These are phyloP conservation scores for Trematocara variabile DNA, from an alignment of 2,113 vertebrate genomes.

Conservation along the genomic window DNA sequence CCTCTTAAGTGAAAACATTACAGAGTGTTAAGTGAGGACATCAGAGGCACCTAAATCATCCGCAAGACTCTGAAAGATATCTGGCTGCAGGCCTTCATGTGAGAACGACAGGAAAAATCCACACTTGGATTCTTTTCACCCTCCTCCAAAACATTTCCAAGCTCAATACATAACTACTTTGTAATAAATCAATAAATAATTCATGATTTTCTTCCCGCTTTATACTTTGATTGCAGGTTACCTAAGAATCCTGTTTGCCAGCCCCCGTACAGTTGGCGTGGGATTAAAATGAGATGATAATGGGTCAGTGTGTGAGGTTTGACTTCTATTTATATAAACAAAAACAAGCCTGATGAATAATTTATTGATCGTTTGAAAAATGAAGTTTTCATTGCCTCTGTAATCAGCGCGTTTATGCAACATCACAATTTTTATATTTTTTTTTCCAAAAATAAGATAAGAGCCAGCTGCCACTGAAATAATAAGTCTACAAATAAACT, in stretches of 20 bases:
- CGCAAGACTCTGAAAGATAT: not conserved
- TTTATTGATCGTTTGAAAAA: not conserved
- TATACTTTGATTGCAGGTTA: not conserved
- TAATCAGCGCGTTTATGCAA: not conserved
- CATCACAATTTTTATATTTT: not conserved
- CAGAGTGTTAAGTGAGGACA: conserved; percentile 29
- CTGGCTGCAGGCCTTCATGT: not conserved
- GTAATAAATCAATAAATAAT: not conserved
- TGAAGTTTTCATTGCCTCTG: not conserved
- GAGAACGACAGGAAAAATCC: not conserved
- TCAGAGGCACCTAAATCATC: conserved; percentile 15
- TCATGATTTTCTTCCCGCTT: not conserved
- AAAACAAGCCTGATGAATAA: not conserved
- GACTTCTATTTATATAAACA: not conserved
- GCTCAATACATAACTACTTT: not conserved
- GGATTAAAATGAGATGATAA: not conserved
- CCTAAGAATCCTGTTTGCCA: not conserved
- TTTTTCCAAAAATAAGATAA: not conserved
- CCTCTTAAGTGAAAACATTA: conserved; percentile 11
- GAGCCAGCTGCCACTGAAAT: not conserved
- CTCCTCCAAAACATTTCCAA: not conserved
- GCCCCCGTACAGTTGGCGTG: not conserved
- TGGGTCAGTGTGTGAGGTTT: not conserved
- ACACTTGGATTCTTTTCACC: not conserved
- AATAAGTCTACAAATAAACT: not conserved